phyloP scores from a whole-genome alignment of 2,797 vertebrate genomes.

The Rhinoraja longicauda region DNA sequence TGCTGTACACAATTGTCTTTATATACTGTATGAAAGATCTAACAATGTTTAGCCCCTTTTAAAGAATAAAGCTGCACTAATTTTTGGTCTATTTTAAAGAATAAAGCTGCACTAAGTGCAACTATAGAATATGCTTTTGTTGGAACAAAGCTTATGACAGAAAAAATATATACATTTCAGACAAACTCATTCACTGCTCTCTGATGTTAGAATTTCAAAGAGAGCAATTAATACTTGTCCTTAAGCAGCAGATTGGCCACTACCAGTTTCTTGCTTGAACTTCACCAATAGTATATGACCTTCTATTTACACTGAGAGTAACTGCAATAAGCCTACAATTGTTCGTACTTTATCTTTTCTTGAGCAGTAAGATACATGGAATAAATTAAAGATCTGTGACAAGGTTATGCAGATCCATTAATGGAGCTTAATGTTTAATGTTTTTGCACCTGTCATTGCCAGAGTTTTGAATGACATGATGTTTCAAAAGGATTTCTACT shows the following conservation, averaged over 20 bases:
- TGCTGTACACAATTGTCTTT: background rate
- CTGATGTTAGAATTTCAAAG: slow-evolving; percentile 5
- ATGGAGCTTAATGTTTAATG: slow-evolving; percentile 22
- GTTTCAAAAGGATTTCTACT: slow-evolving; percentile 51
- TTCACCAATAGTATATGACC: background rate
- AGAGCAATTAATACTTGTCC: slow-evolving; percentile 17
- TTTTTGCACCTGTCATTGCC: slow-evolving; percentile 49
- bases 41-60: background rate
- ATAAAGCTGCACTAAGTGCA: background rate
- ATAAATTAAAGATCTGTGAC: background rate
- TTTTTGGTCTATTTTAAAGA: background rate
- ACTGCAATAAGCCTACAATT: slow-evolving; percentile 2
- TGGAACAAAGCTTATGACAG: background rate
- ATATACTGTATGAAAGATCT: background rate
- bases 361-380: background rate
- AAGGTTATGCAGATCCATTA: slow-evolving; percentile 43
- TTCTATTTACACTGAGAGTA: background rate
- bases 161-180: background rate
- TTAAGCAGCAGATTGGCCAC: background rate
- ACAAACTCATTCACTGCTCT: background rate
- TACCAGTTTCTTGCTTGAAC: background rate
- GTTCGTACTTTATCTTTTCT: background rate
- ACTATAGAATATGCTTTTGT: background rate
- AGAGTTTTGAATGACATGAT: slow-evolving; percentile 46
- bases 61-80: background rate